Evolutionary conservation across 1,140 invertebrate genomes (phyloP).

Genomic region (Rhizoglyphus robini): DNA sequence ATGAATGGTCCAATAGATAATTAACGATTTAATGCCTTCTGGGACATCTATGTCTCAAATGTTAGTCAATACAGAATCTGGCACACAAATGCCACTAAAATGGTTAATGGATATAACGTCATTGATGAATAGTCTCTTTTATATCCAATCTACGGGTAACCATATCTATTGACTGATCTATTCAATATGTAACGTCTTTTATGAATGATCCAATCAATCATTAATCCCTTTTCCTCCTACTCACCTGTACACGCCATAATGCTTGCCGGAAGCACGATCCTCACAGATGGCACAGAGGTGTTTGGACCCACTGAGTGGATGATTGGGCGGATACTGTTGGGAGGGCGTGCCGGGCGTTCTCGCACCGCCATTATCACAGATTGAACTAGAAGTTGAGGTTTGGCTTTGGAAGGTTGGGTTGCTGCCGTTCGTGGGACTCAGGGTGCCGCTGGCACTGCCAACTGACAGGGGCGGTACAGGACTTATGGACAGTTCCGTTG

Average conservation of each 20-base stretch:
- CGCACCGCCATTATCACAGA: constrained; percentile 1
- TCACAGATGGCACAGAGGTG: constrained; percentile 92
- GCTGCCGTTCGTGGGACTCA: not conserved
- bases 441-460: not conserved
- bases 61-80: too few relatives aligned
- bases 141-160: too few relatives aligned
- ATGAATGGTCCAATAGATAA: too few relatives aligned
- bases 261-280: constrained; percentile 82
- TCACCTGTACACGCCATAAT: constrained; percentile 88
- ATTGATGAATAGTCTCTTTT: too few relatives aligned
- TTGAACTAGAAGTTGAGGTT: not conserved
- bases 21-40: not conserved
- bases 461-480: not conserved
- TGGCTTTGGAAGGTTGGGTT: not conserved
- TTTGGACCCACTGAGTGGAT: constrained; percentile 79
- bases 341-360: not conserved
- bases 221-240: too few relatives aligned
- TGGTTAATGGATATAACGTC: too few relatives aligned
- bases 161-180: too few relatives aligned
- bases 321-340: constrained; percentile 65
- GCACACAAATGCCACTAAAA: too few relatives aligned
- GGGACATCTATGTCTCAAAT: too few relatives aligned
- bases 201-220: too few relatives aligned
- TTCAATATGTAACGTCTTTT: too few relatives aligned
- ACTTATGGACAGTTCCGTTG: not conserved